These are phyloP conservation scores for human DNA, from an alignment of 2,113 vertebrate genomes.

Conservation along the genomic window GRCh38 chr14:73459501-73460000, in stretches of 20 bases:
- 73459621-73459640: neutral
- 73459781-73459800: slow-evolving; percentile 43
- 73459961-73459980: slow-evolving; percentile 67
- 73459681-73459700: slow-evolving; percentile 27
- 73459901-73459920: slow-evolving; percentile 72
- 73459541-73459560: too few relatives aligned
- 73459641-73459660: slow-evolving; percentile 41
- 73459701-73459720: slow-evolving; percentile 64
- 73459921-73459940: slow-evolving; percentile 71
- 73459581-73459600: too few relatives aligned
- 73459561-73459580: too few relatives aligned
- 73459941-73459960: slow-evolving; percentile 71
- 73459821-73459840: slow-evolving; percentile 50
- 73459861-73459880: slow-evolving; percentile 52
- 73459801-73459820: slow-evolving; percentile 67
- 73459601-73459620: neutral
- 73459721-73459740: slow-evolving; percentile 52
- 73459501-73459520: too few relatives aligned
- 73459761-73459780: neutral
- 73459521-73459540: too few relatives aligned
- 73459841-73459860: neutral
- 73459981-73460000: slow-evolving; percentile 60
- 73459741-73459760: slow-evolving; percentile 55
- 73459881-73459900: slow-evolving; percentile 64
- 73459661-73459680: neutral